Evolutionary conservation across 2,888 invertebrate genomes (phyloP).

Genomic region (Drosophila rellima): DNA sequence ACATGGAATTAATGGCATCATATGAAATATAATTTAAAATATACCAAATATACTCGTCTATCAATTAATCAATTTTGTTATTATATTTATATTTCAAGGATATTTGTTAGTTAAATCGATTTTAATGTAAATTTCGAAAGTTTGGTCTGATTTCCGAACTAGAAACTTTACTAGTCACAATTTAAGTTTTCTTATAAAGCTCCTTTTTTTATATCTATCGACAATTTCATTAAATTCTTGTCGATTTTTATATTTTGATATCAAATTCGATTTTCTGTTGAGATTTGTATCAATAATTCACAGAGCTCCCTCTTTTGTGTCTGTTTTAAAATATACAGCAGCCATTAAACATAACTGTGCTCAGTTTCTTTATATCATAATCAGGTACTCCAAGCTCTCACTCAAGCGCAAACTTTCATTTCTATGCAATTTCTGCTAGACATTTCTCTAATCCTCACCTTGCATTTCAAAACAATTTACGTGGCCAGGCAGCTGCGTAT

Average conservation of each 20-base stretch:
- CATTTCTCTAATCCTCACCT: slow-evolving; percentile 78
- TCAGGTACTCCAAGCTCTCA: slow-evolving; percentile 17
- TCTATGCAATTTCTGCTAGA: slow-evolving; percentile 61
- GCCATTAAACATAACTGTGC: slow-evolving; percentile 6
- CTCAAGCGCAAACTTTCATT: slow-evolving; percentile 60
- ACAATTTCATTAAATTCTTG: too few relatives aligned
- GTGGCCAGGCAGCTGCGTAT: slow-evolving; percentile 57
- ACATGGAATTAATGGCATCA: not conserved
- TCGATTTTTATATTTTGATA: too few relatives aligned
- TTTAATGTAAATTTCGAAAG: too few relatives aligned
- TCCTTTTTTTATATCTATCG: too few relatives aligned
- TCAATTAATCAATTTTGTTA: not conserved
- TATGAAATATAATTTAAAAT: slow-evolving; percentile 3
- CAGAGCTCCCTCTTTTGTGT: too few relatives aligned
- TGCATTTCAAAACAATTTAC: slow-evolving; percentile 75
- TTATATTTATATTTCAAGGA: not conserved
- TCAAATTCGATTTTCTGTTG: too few relatives aligned
- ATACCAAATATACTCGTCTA: not conserved
- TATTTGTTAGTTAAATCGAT: too few relatives aligned
- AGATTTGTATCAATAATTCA: too few relatives aligned
- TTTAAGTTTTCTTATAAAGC: too few relatives aligned
- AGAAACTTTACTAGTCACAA: too few relatives aligned
- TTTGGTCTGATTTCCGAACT: too few relatives aligned
- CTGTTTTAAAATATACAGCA: slow-evolving; percentile 11
- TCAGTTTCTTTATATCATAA: slow-evolving; percentile 13